These are phyloP conservation scores for Cacatua alba DNA, from an alignment of 2,113 vertebrate species.

Conservation along the genomic window DNA sequence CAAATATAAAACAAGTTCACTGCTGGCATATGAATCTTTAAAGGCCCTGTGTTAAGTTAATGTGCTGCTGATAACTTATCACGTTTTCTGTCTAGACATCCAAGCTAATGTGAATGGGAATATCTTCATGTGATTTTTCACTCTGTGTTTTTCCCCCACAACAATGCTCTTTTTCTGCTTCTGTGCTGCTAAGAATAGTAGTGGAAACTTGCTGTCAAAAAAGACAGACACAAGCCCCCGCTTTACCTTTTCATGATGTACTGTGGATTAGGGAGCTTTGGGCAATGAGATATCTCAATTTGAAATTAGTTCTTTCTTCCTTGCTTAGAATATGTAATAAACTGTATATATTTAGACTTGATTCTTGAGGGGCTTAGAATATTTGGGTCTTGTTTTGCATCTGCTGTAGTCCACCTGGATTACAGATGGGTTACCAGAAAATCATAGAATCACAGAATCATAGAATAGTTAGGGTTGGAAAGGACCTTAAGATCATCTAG, in stretches of 20 bases:
- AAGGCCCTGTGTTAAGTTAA: conserved; percentile 4
- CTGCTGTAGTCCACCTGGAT: background rate
- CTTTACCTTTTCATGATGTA: background rate
- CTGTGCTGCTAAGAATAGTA: background rate
- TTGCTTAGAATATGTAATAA: background rate
- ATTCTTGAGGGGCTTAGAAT: background rate
- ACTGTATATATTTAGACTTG: background rate
- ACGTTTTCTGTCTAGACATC: conserved; percentile 40
- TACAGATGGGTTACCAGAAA: background rate
- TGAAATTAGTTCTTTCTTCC: background rate
- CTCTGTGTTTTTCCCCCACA: background rate
- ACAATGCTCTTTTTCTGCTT: background rate
- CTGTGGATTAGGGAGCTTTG: background rate
- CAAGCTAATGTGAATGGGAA: background rate
- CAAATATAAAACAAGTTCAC: conserved; percentile 1
- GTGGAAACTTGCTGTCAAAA: background rate
- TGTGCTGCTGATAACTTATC: conserved; percentile 28
- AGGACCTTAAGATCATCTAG: no score
- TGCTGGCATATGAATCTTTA: background rate
- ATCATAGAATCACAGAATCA: background rate
- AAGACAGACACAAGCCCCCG: background rate
- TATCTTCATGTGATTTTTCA: background rate
- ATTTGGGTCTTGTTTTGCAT: background rate
- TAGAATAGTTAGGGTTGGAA: no score
- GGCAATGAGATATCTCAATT: background rate